A percentile compares a stretch with the other conserved stretches of the same genome.
Conservation (phyloP, 2,888 invertebrate species). For the Drosophila testacea region DNA sequence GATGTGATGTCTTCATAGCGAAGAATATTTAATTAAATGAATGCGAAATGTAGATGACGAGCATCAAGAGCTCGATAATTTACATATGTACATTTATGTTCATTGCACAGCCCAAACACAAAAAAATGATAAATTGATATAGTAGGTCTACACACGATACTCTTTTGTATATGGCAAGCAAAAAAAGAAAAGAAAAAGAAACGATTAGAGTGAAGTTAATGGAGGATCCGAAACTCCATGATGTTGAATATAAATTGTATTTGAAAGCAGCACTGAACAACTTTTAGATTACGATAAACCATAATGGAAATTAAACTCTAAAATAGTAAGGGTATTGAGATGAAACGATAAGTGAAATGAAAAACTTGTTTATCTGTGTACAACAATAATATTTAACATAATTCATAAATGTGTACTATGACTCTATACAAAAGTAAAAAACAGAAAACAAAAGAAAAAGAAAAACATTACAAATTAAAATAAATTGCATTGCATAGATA, state of each 20-base stretch:
- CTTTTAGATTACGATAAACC: conserved; percentile 48
- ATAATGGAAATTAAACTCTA: conserved; percentile 28
- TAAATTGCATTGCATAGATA: conserved; percentile 45
- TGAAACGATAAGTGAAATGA: conserved; percentile 63
- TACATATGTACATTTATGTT: conserved; percentile 27
- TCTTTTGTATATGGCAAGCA: conserved; percentile 27
- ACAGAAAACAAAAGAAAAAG: conserved; percentile 1
- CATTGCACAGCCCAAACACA: conserved; percentile 38
- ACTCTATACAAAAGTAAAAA: conserved; percentile 55
- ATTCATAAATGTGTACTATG: conserved; percentile 73
- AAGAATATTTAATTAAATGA: conserved; percentile 48
- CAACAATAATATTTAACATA: conserved; percentile 76
- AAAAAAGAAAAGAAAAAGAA: conserved; percentile 15
- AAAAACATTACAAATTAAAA: conserved; percentile 15
- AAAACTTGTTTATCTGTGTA: conserved; percentile 79
- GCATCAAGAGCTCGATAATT: conserved; percentile 28
- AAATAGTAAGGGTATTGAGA: conserved; percentile 24
- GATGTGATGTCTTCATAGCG: conserved; percentile 33
- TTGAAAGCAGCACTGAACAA: conserved; percentile 66
- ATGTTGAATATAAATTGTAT: conserved; percentile 42
- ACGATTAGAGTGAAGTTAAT: background rate
- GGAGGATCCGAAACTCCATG: conserved; percentile 29
- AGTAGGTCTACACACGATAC: conserved; percentile 18
- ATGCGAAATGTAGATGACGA: conserved; percentile 36
- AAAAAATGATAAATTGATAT: conserved; percentile 16